phyloP scores from a whole-genome alignment of 1,140 invertebrate genomes.

The Cyrtorhinus lividipennis region DNA sequence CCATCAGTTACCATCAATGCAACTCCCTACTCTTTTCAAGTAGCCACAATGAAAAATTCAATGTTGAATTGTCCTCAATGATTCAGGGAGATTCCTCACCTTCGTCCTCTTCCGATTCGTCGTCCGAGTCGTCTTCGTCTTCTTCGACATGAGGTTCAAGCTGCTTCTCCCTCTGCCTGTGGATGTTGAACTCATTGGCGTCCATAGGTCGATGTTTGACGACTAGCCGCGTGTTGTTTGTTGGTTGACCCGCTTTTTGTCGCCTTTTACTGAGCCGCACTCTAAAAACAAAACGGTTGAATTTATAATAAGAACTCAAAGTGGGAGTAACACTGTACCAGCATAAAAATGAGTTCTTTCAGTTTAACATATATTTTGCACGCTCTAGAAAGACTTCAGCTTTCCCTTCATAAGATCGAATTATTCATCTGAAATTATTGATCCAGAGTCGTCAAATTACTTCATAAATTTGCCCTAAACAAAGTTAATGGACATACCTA shows the following conservation, averaged over 20 bases:
- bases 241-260: slow-evolving; percentile 50
- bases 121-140: slow-evolving; percentile 51
- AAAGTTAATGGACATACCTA: slow-evolving; percentile 35
- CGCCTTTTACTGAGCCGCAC: slow-evolving; percentile 82
- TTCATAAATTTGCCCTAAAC: background rate
- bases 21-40: background rate
- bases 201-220: slow-evolving; percentile 84
- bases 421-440: background rate
- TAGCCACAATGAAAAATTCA: background rate
- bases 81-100: background rate
- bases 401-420: background rate
- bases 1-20: background rate
- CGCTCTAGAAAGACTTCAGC: background rate
- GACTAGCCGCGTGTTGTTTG: slow-evolving; percentile 68
- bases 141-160: slow-evolving; percentile 68
- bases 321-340: background rate
- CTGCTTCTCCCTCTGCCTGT: slow-evolving; percentile 70
- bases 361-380: background rate
- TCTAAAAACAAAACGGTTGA: slow-evolving; percentile 30
- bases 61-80: background rate
- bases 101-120: slow-evolving; percentile 24
- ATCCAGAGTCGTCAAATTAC: background rate
- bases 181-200: slow-evolving; percentile 69
- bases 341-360: background rate
- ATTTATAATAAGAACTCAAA: background rate